Base-by-base conservation (phyloP, 2,888 invertebrate species). In the Prosapia bicincta region DNA sequence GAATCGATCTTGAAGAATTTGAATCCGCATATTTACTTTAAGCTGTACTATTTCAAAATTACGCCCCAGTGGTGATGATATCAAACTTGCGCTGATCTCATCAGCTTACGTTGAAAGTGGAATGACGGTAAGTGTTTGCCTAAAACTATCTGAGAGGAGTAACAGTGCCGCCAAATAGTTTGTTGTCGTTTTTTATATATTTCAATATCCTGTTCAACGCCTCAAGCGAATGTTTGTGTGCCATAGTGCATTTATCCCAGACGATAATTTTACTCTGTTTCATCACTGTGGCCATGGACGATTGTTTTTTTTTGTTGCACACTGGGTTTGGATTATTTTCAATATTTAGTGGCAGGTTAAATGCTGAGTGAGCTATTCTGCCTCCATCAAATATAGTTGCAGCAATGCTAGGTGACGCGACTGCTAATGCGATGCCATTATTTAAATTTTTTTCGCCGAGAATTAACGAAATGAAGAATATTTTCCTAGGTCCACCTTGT, bases 371-470 rank as follows among this genome's bases (percentile, higher is more conserved):
- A 23, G 72, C 72, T 38, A 72, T 75, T 71, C 71, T 71, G 15
- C 30, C 75, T 54, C 76, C 76, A 30, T 72, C 76, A 43, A 76
- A 66, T 67, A 67, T 24, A 24, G 72, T 67, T 54, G 72, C n/a
- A 32, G 75, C 67, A 79, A 87, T 85, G n/a, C 85, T 85, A 6
- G 85, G 85, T 26, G 83, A 85, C 13, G 85, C 84, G 20, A 85
- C 78, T 9, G 84, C 83, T 30, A 86, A 71, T 3, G 83, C 83
- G 66, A 83, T 82, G 6, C 79, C 75, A 77, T 81, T 79, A 74
- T 82, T 67, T 26, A 78, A 79, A 76, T 83, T 80, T 72, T 85
- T 80, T 72, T 79, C 75, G 6, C 83, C 83, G 7, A 85, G 78
- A 30, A 85, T 70, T 32, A 84, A 76, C 24, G 80, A 82, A 65